Evolutionary conservation across 2,797 vertebrate species (phyloP).

Genomic region (Urocyon cinereoargenteus): DNA sequence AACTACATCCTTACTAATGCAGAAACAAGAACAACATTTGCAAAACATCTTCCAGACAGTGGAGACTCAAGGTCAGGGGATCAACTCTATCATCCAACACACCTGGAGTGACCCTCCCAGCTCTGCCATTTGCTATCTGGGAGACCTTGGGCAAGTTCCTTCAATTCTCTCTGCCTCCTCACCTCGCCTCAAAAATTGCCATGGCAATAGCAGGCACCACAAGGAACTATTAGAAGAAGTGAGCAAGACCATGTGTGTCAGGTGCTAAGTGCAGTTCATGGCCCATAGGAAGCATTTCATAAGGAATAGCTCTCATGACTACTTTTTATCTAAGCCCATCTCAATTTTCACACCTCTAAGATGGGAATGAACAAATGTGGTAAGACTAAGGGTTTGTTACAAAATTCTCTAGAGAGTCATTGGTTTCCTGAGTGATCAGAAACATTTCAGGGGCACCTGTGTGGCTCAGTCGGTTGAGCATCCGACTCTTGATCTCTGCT

Average conservation of each 20-base stretch:
- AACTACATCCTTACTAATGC: neutral
- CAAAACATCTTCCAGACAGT: neutral
- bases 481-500: neutral
- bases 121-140: neutral
- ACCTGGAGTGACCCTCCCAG: neutral
- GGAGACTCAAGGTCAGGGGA: neutral
- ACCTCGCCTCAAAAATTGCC: neutral
- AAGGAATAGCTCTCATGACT: neutral
- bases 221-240: neutral
- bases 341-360: slow-evolving; percentile 38
- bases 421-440: neutral
- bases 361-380: neutral
- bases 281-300: neutral
- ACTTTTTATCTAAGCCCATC: neutral
- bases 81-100: neutral
- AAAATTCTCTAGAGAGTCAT: neutral
- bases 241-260: neutral
- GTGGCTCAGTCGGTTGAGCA: neutral
- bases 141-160: neutral
- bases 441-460: neutral
- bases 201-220: neutral
- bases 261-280: neutral
- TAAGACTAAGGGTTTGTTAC: neutral
- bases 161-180: neutral
- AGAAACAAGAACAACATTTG: neutral